Base-by-base conservation (phyloP, 1,140 invertebrate genomes). In the Samia ricini region DNA sequence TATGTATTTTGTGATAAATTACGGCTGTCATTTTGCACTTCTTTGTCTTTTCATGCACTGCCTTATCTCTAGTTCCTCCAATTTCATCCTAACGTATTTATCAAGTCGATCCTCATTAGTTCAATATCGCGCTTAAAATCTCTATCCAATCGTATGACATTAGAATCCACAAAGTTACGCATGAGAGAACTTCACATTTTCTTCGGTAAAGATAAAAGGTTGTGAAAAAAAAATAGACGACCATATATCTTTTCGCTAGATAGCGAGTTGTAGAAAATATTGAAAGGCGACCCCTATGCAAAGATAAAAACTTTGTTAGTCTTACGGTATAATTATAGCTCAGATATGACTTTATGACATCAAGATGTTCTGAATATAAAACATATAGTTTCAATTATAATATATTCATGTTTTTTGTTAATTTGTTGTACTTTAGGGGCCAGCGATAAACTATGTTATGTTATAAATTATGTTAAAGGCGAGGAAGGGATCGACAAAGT, bases 201-300 rank as follows among this genome's bases (percentile, higher is more conserved):
- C 23, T 24, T 22, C 12, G 23, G 33, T 49, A 61, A 68, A 68
- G 66, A 61, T 68, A 68, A n/a, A n/a, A 64, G 50, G 50, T 21
- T 48, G 15, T 33, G 29, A 63, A 68, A 63, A 63, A 62, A 63
- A 63, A 62, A 68, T 61, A 57, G 62, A 55, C 20, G 19, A 21
- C 54, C 19, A 61, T 68, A 61, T 64, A 68, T 64, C 59, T 52
- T 49, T 24, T 18, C 20, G 51, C 36, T 50, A 64, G 62, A 68
- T 64, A 64, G 62, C 50, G 62, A 59, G 56, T 63, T 63, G 51
- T 56, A 63, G 51, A 63, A 67, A 52, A 62, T 63, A 64, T 64
- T 64, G 62, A 56, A 64, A 68, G 61, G 48, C 56, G 49, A 36
- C 23, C 48, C 49, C 49, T 49, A 58, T 61, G 59, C 24, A 68